Evolutionary conservation across 2,888 invertebrate genomes (phyloP).

Genomic region (Onthophagus sagittarius): DNA sequence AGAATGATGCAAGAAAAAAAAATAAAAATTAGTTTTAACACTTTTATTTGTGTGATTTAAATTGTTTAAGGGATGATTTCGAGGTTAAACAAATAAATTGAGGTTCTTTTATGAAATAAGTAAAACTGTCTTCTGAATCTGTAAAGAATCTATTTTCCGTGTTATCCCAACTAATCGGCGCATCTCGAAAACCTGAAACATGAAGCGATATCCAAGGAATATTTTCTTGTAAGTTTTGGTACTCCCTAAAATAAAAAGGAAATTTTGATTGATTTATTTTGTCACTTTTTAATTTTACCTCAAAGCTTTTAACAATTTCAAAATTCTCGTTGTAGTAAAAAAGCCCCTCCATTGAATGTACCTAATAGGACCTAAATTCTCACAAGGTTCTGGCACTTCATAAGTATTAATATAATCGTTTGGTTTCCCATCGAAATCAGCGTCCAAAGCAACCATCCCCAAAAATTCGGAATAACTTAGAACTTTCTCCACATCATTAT

Average conservation of each 20-base stretch:
- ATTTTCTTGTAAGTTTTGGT: constrained; percentile 31
- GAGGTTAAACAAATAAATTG: constrained; percentile 40
- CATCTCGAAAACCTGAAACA: constrained; percentile 56
- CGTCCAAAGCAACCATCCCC: constrained; percentile 51
- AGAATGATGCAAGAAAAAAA: constrained; percentile 63
- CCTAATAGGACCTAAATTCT: constrained; percentile 42
- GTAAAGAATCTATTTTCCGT: constrained; percentile 50
- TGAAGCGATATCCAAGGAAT: constrained; percentile 52
- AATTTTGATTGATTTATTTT: neutral
- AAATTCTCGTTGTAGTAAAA: constrained; percentile 47
- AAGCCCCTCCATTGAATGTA: constrained; percentile 53
- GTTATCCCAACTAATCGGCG: constrained; percentile 50
- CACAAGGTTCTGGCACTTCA: constrained; percentile 42
- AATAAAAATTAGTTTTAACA: constrained; percentile 40
- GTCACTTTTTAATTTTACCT: constrained; percentile 34
- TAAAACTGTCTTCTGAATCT: constrained; percentile 50
- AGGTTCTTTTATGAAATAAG: constrained; percentile 42
- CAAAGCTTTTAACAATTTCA: constrained; percentile 41
- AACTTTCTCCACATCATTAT: constrained; percentile 32
- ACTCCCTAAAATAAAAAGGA: constrained; percentile 33
- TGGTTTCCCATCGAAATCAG: constrained; percentile 39
- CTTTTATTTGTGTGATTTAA: constrained; percentile 16
- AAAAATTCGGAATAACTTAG: constrained; percentile 55
- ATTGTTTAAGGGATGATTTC: constrained; percentile 40
- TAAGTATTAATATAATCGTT: constrained; percentile 47